These are phyloP conservation scores for Dinoponera quadriceps DNA, from an alignment of 1,140 invertebrate species.

Conservation along the genomic window DNA sequence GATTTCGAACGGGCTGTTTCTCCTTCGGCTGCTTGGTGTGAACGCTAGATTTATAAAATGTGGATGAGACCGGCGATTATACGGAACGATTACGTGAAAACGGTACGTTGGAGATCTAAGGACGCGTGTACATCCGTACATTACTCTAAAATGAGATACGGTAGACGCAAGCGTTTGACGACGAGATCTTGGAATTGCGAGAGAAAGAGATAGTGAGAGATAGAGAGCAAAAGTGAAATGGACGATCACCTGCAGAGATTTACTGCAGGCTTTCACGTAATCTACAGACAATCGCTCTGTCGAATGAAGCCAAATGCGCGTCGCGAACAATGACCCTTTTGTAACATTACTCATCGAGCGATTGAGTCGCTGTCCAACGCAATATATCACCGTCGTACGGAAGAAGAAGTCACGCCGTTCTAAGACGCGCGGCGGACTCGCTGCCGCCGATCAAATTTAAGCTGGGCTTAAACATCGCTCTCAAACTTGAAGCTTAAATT, in stretches of 20 bases:
- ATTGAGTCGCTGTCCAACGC: slow-evolving; percentile 53
- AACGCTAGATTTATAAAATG: slow-evolving; percentile 51
- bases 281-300: slow-evolving; percentile 70
- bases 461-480: slow-evolving; percentile 62
- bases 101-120: slow-evolving; percentile 50
- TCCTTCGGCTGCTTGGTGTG: slow-evolving; percentile 17
- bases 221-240: slow-evolving; percentile 67
- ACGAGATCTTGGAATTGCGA: slow-evolving; percentile 65
- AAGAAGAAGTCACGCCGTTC: slow-evolving; percentile 58
- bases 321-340: slow-evolving; percentile 60
- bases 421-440: slow-evolving; percentile 51
- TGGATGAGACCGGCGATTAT: slow-evolving; percentile 47
- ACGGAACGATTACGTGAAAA: slow-evolving; percentile 58
- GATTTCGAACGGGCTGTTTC: slow-evolving; percentile 52
- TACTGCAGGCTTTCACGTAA: slow-evolving; percentile 67
- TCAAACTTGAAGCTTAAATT: slow-evolving; percentile 69
- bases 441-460: slow-evolving; percentile 60
- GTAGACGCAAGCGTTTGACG: slow-evolving; percentile 56
- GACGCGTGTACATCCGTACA: slow-evolving; percentile 41
- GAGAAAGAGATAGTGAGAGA: slow-evolving; percentile 58
- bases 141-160: slow-evolving; percentile 64
- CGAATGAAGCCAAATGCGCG: slow-evolving; percentile 64
- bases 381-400: slow-evolving; percentile 53
- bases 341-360: slow-evolving; percentile 44
- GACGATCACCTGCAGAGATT: slow-evolving; percentile 56